Evolutionary conservation across 2,113 vertebrate genomes (phyloP).

Genomic region (Rhinichthys klamathensis): DNA sequence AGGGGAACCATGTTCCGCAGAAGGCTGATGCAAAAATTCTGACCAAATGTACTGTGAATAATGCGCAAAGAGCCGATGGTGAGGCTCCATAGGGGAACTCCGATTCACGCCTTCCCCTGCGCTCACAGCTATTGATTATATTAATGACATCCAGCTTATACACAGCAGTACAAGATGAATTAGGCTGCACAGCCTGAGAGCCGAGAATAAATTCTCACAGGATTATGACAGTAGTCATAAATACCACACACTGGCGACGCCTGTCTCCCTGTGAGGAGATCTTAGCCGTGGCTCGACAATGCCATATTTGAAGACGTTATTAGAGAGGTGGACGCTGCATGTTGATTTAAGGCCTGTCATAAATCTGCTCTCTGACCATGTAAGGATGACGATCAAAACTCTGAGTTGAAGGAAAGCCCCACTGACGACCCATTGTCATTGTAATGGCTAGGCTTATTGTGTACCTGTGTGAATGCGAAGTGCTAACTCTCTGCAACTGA

Average conservation of each 20-base stretch:
- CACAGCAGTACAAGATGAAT: slow-evolving; percentile 35
- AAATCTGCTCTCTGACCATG: slow-evolving; percentile 13
- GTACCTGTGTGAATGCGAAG: slow-evolving; percentile 33
- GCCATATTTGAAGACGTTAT: slow-evolving; percentile 2
- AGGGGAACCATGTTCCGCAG: background rate
- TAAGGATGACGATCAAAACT: slow-evolving; percentile 24
- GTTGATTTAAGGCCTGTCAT: slow-evolving; percentile 19
- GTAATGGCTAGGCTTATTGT: slow-evolving; percentile 40
- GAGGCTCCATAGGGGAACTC: background rate
- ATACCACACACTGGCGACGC: slow-evolving; percentile 30
- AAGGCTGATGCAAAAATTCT: background rate
- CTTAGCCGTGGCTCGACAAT: background rate
- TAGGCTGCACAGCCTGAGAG: slow-evolving; percentile 20
- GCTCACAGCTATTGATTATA: slow-evolving; percentile 40
- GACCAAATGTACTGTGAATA: slow-evolving; percentile 38
- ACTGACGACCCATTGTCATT: slow-evolving; percentile 49
- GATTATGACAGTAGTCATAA: slow-evolving; percentile 36
- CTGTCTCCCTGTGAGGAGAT: slow-evolving; percentile 25
- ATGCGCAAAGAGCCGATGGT: slow-evolving; percentile 7
- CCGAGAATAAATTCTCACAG: slow-evolving; percentile 26
- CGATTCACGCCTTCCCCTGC: background rate
- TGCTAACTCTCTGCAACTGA: slow-evolving; percentile 42
- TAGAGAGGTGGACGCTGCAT: background rate
- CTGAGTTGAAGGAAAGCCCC: background rate
- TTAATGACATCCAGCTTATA: slow-evolving; percentile 42